Conservation (phyloP, 2,888 invertebrate species). For the Drosophila nr. fundita region DNA sequence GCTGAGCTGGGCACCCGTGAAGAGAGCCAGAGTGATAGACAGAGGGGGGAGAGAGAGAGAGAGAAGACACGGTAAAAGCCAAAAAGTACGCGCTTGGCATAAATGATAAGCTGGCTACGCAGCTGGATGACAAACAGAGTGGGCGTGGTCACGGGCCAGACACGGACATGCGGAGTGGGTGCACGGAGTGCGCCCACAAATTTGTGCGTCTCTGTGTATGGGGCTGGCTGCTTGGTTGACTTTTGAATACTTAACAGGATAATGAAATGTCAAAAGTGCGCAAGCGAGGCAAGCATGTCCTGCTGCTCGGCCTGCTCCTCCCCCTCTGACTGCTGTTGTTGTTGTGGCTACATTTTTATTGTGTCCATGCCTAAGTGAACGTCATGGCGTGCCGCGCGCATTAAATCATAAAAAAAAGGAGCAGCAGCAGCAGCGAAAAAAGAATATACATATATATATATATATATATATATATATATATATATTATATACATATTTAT, state of each 20-base stretch:
- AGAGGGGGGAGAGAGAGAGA: background rate
- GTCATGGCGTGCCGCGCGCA: constrained; percentile 79
- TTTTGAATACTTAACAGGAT: constrained; percentile 82
- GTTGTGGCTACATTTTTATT: constrained; percentile 65
- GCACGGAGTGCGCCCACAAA: constrained; percentile 36
- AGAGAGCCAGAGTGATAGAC: background rate
- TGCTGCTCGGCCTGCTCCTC: constrained; percentile 13
- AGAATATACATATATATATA: constrained; percentile 17
- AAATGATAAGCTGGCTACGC: constrained; percentile 75
- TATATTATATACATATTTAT: constrained; percentile 27
- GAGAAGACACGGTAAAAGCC: constrained; percentile 56
- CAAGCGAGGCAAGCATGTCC: constrained; percentile 66
- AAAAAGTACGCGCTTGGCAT: constrained; percentile 78
- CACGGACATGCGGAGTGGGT: constrained; percentile 27
- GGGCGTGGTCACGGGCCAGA: constrained; percentile 50
- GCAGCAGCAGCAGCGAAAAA: constrained; percentile 25
- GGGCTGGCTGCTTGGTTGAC: constrained; percentile 70
- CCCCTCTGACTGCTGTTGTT: constrained; percentile 18
- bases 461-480: constrained; percentile 24
- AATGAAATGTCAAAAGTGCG: constrained; percentile 82
- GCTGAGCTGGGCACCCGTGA: background rate
- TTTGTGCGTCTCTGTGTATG: constrained; percentile 54
- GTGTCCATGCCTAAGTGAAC: constrained; percentile 75
- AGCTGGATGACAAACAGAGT: constrained; percentile 44
- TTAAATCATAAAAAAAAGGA: constrained; percentile 73